Evolutionary conservation across 2,113 vertebrate species (phyloP), one percentile per base, ranked within the genome.

Genomic region (Poeciliopsis retropinna): DNA sequence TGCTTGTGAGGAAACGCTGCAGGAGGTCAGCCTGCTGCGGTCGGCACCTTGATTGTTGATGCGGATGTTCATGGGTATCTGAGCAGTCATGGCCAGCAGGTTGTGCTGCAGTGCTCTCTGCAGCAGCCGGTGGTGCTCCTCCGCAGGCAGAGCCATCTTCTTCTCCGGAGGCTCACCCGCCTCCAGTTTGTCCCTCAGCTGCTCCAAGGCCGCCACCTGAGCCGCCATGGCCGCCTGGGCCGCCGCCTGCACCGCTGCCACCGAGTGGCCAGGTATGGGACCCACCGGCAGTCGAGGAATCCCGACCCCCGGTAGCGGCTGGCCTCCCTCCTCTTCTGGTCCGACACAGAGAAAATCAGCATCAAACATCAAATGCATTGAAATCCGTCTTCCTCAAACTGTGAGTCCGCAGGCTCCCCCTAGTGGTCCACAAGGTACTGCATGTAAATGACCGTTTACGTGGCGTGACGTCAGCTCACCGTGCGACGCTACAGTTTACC

Each of bases 41-140:
- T 73, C 19, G 30, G 63, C 94, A 97, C 97, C 97, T 95, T 97
- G 97, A 93, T 94, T 97, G 89, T 96, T 98, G 94, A 99, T 99
- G 61, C 97, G 96, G 85, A 99, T 97, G 93, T 96, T 99, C 98
- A 99, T 99, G 28, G 98, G 98, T 82, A 99, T 90, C 93, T 99
- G 98, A 1, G 95, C 94, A 0, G 96, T 96, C 97, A 98, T 98
- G 77, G 97, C 97, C 85, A 99, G 93, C 73, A 99, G 93, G 93
- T 98, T 99, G 86, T 99, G 97, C 92, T 99, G 97, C 70, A 99
- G 89, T 0, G 96, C 97, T 63, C 97, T 95, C 88, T 99, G 98
- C 91, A 99, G 94, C 39, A 99, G 89, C 27, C 97, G 91, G 79
- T 98, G 97, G 66, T 99, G 97, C 28, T 99, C 97, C 0, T 99